phyloP scores from a whole-genome alignment of 2,113 vertebrate genomes.

The Esox niger region DNA sequence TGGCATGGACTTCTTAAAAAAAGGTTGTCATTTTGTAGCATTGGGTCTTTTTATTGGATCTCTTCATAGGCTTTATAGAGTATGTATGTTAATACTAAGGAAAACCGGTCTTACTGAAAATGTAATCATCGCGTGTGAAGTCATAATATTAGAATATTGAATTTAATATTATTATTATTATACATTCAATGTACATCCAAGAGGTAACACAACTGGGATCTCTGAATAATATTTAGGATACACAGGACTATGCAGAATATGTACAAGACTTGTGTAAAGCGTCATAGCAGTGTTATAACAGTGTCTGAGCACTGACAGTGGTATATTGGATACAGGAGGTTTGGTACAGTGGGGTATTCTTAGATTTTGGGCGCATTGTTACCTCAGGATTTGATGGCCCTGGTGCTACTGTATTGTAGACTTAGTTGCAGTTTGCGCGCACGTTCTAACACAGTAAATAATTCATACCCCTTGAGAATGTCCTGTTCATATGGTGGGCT shows the following conservation, averaged over 20 bases:
- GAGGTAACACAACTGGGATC: not conserved
- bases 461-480: constrained; percentile 19
- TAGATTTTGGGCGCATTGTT: too few relatives aligned
- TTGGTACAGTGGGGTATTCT: too few relatives aligned
- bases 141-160: not conserved
- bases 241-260: not conserved
- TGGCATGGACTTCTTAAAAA: constrained; percentile 45
- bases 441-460: constrained; percentile 1
- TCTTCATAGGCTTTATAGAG: not conserved
- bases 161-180: not conserved
- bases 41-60: not conserved
- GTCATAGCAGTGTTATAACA: not conserved
- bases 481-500: constrained; percentile 4
- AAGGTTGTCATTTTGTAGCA: constrained; percentile 54
- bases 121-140: not conserved
- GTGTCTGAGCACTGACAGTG: not conserved
- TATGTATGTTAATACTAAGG: not conserved
- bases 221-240: not conserved
- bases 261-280: not conserved
- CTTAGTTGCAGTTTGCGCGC: too few relatives aligned
- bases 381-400: too few relatives aligned
- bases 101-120: not conserved
- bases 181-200: not conserved
- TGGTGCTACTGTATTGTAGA: too few relatives aligned
- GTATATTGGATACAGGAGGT: too few relatives aligned